Evolutionary conservation across 1,140 invertebrate genomes (phyloP), one percentile per base, ranked within the genome.

Genomic region (Diabrotica virgifera): DNA sequence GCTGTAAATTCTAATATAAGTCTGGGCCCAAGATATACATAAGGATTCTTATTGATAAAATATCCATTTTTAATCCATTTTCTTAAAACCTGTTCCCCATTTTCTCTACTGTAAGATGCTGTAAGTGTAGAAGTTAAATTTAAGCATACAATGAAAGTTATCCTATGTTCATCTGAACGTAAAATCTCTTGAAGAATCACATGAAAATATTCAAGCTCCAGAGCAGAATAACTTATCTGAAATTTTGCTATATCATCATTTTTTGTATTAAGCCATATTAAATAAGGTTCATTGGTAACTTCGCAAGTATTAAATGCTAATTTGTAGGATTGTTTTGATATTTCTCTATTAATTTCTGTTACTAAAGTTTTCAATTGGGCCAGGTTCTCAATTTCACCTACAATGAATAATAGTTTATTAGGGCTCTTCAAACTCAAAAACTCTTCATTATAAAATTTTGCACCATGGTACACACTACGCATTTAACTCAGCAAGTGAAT

Each of bases 171-270:
- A 5, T 72, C 68, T 4, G 65, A 64, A 40, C 46, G 59, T 2
- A 74, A 13, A 65, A 76, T 72, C 68, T 73, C 70, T 14, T 73
- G 64, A n/a, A 76, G 9, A 46, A 76, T 64, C 10, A 56, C 64
- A 52, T 76, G 67, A 62, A 76, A 76, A 67, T 74, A 76, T 62
- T 76, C 71, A 36, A 74, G 55, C 61, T 76, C 73, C 24, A 70
- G 40, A 6, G 67, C 14, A 13, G 64, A 68, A 66, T 65, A 76
- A 6, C 63, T 65, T 14, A 55, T 65, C 24, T 73, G 71, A 8
- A 67, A 52, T 55, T 69, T 70, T 37, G 70, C 67, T 35, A 74
- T 62, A 12, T 72, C 55, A 65, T 76, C 74, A 63, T 69, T 70
- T 63, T 68, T 71, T 14, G 67, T 67, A 62, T 76, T 74, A 6